A percentile compares a stretch with the other conserved stretches of the same genome.
These are phyloP conservation scores for Phasianus colchicus DNA, from an alignment of 2,113 vertebrate species.

Conservation along the genomic window DNA sequence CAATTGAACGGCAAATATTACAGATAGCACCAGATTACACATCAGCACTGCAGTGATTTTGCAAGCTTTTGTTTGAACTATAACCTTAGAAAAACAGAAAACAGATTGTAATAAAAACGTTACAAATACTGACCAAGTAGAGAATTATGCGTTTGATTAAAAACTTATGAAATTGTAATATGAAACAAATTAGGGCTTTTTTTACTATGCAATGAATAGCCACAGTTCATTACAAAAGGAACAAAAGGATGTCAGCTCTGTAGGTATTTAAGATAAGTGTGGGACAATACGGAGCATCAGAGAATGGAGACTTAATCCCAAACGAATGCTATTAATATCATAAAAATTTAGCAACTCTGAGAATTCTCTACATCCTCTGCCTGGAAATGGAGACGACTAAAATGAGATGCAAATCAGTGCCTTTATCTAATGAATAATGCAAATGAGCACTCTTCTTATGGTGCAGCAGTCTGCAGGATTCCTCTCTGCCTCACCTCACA, in stretches of 20 bases:
- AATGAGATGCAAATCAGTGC: conserved; percentile 84
- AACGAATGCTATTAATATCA: conserved; percentile 61
- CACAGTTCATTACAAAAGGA: conserved; percentile 45
- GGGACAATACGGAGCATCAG: conserved; percentile 36
- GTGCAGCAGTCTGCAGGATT: conserved; percentile 77
- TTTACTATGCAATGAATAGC: conserved; percentile 48
- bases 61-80: conserved; percentile 24
- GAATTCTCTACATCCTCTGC: conserved; percentile 63
- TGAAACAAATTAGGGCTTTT: conserved; percentile 43
- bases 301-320: conserved; percentile 41
- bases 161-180: neutral
- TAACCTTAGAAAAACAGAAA: neutral
- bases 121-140: neutral
- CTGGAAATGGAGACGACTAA: conserved; percentile 67
- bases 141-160: neutral
- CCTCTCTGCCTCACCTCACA: conserved; percentile 78
- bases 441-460: conserved; percentile 76
- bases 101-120: neutral
- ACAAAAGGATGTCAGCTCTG: conserved; percentile 1
- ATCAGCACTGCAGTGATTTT: neutral
- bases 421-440: conserved; percentile 86
- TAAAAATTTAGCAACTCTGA: conserved; percentile 59
- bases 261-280: conserved; percentile 17
- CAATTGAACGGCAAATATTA: neutral
- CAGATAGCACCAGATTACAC: neutral